Conservation (phyloP, 2,888 invertebrate genomes). For the Synergus itoensis region DNA sequence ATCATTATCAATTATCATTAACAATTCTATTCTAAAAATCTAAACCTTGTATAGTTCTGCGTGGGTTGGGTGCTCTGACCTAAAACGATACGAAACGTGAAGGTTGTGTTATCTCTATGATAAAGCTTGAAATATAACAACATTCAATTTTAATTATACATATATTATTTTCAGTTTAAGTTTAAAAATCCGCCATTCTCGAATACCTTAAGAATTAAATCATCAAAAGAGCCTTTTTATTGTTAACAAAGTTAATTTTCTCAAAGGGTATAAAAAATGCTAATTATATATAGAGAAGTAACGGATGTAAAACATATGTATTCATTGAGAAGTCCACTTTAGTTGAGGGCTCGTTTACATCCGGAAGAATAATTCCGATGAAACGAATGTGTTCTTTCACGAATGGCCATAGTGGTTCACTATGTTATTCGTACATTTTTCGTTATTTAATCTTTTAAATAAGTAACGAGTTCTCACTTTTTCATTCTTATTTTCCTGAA, state of each 20-base stretch:
- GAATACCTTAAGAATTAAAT: no score
- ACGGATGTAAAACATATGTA: not conserved
- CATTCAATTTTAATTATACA: not conserved
- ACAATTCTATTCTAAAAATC: not conserved
- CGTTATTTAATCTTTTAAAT: not conserved
- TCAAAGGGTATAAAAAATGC: not conserved
- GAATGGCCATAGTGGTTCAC: not conserved
- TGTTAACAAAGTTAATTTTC: not conserved
- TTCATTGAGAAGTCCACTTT: not conserved
- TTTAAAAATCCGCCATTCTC: no score
- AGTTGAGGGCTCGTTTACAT: slow-evolving; percentile 9
- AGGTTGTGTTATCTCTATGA: not conserved
- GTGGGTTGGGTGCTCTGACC: not conserved
- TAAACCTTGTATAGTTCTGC: not conserved
- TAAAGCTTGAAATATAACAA: not conserved
- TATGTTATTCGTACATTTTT: not conserved
- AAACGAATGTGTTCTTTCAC: slow-evolving; percentile 20
- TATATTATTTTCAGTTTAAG: no score
- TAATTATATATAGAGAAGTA: not conserved
- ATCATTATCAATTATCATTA: not conserved
- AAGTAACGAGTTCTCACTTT: not conserved
- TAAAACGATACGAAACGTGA: not conserved
- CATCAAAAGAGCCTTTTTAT: no score
- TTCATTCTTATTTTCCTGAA: not conserved
- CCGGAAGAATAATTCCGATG: slow-evolving; percentile 30